phyloP scores from a whole-genome alignment of 92 coral and sea anemone species.

The Epizoanthus scotinus region DNA sequence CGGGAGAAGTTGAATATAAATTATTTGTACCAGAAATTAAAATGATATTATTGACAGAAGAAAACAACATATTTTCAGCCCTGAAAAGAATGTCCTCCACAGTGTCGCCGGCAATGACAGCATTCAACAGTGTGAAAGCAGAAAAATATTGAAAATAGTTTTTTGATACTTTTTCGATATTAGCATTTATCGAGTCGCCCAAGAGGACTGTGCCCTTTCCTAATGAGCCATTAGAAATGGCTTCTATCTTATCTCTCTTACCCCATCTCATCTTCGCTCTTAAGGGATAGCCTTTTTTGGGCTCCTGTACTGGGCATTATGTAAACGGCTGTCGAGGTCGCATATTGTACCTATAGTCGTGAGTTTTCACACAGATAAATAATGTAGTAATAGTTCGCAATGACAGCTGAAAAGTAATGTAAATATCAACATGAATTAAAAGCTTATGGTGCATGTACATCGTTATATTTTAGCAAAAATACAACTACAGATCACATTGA shows the following conservation, averaged over 20 bases:
- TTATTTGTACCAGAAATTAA: neutral
- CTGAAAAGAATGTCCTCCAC: slow-evolving; percentile 1
- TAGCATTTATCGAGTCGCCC: neutral
- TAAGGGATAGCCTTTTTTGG: neutral
- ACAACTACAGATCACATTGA: too few relatives aligned
- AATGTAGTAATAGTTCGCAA: neutral
- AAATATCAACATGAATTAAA: too few relatives aligned
- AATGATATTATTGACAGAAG: neutral
- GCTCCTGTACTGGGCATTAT: neutral
- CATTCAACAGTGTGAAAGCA: neutral
- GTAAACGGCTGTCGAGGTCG: neutral
- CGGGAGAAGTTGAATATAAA: too few relatives aligned
- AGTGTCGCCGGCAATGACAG: neutral
- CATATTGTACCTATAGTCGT: neutral
- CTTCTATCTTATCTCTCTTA: neutral
- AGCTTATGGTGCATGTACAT: too few relatives aligned
- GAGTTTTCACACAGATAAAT: neutral
- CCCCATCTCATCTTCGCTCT: neutral
- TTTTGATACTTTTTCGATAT: neutral
- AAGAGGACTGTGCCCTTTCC: neutral
- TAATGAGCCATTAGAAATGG: neutral
- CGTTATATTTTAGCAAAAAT: too few relatives aligned
- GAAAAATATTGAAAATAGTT: neutral
- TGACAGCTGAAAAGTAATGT: too few relatives aligned
- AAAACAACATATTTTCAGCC: slow-evolving; percentile 2